Base-by-base conservation (phyloP, 1,140 invertebrate genomes). In the Drosophila persimilis region DNA sequence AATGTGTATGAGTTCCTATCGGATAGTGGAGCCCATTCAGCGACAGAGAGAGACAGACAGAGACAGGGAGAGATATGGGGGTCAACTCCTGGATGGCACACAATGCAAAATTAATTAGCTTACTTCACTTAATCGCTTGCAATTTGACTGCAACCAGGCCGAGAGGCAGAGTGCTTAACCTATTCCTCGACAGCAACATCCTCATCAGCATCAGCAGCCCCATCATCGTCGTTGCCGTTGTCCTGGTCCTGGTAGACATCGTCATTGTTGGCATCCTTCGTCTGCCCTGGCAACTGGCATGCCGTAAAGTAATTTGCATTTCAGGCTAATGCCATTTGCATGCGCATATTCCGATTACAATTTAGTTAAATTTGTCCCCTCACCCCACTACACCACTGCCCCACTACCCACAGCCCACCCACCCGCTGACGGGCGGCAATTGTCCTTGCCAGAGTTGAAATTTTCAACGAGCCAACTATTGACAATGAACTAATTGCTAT, bases 81-180 rank as follows among this genome's bases (percentile, higher is more conserved):
- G 35, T 39, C 35, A 39, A 39, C 3, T 39, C 55, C 67, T 55
- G 46, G 41, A 75, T 64, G 41, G 45, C 72, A 71, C 56, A 88
- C 83, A 88, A 88, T 88, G 78, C 84, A 88, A 88, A 88, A 88
- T 88, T 88, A 88, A 88, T 88, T 88, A 88, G 83, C 83, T 88
- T 83, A 88, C 83, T 88, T 88, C 83, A 72, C 72, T 88, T 88
- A 88, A 88, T 86, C 83, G 79, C 66, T 76, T 60, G 83, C 83
- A 88, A 88, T 89, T 88, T 77, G 84, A 83, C 67, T 88, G 81
- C 77, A 85, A 80, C 80, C 57, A 73, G 65, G 67, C 61, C 67
- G 52, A 71, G 35, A 57, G 52, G 47, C 53, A 57, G 51, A 50
- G 56, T 0, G 11, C 3, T 39, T 3, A 1, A 39, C 11, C 65